These are phyloP conservation scores for Stenodera caucasica DNA, from an alignment of 2,888 invertebrate species.

Conservation along the genomic window DNA sequence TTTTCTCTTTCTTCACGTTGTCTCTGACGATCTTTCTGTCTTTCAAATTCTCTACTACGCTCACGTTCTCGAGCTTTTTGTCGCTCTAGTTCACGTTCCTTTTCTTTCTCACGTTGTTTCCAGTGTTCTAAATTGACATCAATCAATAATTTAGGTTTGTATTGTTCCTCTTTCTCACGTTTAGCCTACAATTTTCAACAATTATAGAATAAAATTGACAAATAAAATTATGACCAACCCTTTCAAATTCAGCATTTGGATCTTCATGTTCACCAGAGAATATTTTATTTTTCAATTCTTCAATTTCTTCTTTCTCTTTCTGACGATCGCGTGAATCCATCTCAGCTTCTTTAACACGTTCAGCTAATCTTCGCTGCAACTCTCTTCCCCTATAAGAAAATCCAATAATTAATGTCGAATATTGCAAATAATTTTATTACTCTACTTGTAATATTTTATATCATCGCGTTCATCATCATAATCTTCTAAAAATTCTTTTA, in stretches of 20 bases:
- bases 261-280: constrained; percentile 69
- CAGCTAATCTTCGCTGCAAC: constrained; percentile 85
- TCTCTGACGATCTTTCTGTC: constrained; percentile 55
- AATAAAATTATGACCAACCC: constrained; percentile 51
- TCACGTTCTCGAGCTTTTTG: constrained; percentile 72
- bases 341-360: constrained; percentile 92
- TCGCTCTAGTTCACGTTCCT: constrained; percentile 58
- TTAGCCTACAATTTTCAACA: constrained; percentile 57
- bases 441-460: constrained; percentile 89
- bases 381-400: constrained; percentile 69
- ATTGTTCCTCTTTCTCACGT: constrained; percentile 78
- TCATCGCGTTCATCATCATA: constrained; percentile 99
- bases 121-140: constrained; percentile 66
- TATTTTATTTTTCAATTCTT: constrained; percentile 77
- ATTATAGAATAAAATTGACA: constrained; percentile 22
- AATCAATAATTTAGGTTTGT: constrained; percentile 80
- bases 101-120: constrained; percentile 64
- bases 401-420: constrained; percentile 27
- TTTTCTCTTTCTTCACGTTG: constrained; percentile 53
- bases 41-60: constrained; percentile 84
- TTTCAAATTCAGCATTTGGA: constrained; percentile 67
- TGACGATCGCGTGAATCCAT: constrained; percentile 87
- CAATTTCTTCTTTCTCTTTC: constrained; percentile 86
- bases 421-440: background rate
- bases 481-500: constrained; percentile 98